Evolutionary conservation across 2,888 invertebrate genomes (phyloP).

Genomic region (Dasypogon diadema): DNA sequence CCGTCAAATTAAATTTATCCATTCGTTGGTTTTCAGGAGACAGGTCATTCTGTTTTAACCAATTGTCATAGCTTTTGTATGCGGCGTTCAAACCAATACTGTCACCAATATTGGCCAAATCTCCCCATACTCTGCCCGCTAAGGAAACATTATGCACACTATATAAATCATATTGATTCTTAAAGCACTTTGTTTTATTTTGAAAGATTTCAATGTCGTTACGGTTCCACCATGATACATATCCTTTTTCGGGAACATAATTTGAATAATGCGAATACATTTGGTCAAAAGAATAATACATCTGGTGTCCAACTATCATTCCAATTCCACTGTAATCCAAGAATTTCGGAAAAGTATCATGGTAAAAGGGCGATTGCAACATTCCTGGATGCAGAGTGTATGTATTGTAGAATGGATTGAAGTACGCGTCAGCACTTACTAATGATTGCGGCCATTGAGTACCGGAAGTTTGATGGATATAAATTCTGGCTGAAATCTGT

Average conservation of each 20-base stretch:
- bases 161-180: neutral
- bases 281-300: neutral
- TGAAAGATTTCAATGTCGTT: neutral
- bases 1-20: neutral
- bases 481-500: neutral
- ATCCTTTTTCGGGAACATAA: neutral
- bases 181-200: neutral
- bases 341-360: neutral
- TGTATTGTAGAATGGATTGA: neutral
- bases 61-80: neutral
- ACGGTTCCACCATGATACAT: neutral
- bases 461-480: neutral
- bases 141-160: neutral
- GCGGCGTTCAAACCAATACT: neutral
- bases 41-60: neutral
- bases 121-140: no score
- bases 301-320: neutral
- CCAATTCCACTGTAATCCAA: neutral
- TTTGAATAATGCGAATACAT: neutral
- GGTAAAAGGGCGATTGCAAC: constrained; percentile 1
- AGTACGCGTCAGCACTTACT: neutral
- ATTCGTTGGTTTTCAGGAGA: neutral
- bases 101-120: constrained; percentile 1
- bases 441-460: neutral
- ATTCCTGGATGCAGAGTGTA: neutral